A percentile compares a stretch with the other conserved stretches of the same genome.
Conservation (phyloP, 2,113 vertebrate genomes). For the Tympanuchus pallidicinctus region DNA sequence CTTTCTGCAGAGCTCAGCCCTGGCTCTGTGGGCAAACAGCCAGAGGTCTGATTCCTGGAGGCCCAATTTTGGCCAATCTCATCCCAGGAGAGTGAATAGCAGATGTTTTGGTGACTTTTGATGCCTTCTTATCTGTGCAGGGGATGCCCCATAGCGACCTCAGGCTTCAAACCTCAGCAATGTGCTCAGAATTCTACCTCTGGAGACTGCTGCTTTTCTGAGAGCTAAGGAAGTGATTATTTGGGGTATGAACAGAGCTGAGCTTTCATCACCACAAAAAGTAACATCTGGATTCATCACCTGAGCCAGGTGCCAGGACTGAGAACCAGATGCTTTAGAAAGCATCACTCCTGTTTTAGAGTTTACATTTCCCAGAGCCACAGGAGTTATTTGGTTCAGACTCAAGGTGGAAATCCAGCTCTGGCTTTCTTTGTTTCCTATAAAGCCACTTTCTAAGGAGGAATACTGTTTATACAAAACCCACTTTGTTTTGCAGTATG, state of each 20-base stretch:
- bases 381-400: not conserved
- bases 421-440: not conserved
- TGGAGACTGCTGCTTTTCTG: not conserved
- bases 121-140: not conserved
- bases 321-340: not conserved
- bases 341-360: not conserved
- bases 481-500: not conserved
- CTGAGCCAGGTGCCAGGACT: not conserved
- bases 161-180: not conserved
- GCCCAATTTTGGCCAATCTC: not conserved
- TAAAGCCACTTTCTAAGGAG: not conserved
- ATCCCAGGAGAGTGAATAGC: not conserved
- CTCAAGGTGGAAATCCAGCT: not conserved
- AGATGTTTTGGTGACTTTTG: not conserved
- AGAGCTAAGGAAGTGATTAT: not conserved
- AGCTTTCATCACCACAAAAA: not conserved
- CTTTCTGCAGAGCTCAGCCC: not conserved
- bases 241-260: not conserved
- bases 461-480: not conserved
- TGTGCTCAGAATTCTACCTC: not conserved
- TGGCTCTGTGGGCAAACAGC: not conserved
- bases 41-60: not conserved
- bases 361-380: not conserved
- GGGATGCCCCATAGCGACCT: not conserved
- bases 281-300: not conserved